These are phyloP conservation scores for Cotesia typhae DNA, from an alignment of 1,140 invertebrate genomes.

Conservation along the genomic window DNA sequence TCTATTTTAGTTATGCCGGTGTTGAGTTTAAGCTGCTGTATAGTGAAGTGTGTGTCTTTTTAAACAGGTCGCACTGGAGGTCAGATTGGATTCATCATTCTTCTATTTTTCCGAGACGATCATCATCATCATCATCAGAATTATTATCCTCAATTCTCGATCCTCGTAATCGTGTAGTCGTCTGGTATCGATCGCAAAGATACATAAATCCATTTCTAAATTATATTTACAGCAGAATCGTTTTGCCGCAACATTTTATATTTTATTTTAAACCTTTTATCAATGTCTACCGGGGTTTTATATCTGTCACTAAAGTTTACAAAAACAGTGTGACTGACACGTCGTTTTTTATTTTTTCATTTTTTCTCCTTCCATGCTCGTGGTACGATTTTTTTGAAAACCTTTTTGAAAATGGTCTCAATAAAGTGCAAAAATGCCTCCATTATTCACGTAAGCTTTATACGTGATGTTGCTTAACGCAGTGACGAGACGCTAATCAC, in stretches of 20 bases:
- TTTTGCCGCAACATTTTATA: background rate
- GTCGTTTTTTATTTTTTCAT: conserved; percentile 9
- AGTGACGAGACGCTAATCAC: conserved; percentile 43
- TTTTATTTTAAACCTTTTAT: conserved; percentile 29
- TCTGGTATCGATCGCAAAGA: conserved; percentile 36
- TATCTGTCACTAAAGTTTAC: too few species aligned
- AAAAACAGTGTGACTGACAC: too few species aligned
- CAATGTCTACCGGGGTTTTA: too few species aligned
- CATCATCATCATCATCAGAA: background rate
- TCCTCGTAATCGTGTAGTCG: background rate
- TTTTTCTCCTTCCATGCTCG: background rate
- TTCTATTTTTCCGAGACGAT: conserved; percentile 31
- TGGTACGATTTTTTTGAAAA: background rate
- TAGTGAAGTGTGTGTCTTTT: background rate
- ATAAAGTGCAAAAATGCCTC: conserved; percentile 52
- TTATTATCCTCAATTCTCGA: background rate
- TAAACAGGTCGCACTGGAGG: conserved; percentile 18
- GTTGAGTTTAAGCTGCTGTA: background rate
- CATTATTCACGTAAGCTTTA: conserved; percentile 53
- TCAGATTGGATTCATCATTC: conserved; percentile 10
- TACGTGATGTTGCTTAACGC: conserved; percentile 45
- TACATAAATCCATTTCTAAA: conserved; percentile 59
- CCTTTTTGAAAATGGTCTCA: conserved; percentile 22
- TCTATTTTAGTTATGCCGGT: background rate
- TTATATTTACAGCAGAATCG: conserved; percentile 16